These are phyloP conservation scores for Epistrophe grossulariae DNA, from an alignment of 2,888 invertebrate species.

Conservation along the genomic window DNA sequence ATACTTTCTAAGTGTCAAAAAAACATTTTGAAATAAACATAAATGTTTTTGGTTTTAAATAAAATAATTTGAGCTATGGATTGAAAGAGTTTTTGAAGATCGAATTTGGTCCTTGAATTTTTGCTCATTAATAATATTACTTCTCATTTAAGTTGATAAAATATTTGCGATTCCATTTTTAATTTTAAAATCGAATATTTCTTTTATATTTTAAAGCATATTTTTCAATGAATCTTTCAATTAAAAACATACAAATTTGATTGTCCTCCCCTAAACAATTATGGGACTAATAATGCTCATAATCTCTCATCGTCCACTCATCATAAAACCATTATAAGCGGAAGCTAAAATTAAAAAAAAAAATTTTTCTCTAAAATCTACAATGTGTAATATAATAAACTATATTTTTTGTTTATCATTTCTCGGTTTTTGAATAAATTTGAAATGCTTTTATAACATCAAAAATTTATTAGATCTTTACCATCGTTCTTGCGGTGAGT, in stretches of 20 bases:
- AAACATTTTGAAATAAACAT: no score
- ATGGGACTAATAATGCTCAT: conserved; percentile 3
- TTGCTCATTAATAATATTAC: no score
- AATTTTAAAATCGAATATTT: no score
- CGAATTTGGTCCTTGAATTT: no score
- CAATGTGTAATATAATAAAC: conserved; percentile 23
- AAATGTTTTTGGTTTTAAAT: no score
- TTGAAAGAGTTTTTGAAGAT: no score
- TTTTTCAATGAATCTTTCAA: neutral
- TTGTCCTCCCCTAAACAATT: neutral
- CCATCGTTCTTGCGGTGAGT: conserved; percentile 44
- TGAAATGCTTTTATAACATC: conserved; percentile 48
- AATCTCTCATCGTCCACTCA: conserved; percentile 43
- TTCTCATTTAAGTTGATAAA: no score
- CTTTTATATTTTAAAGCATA: no score
- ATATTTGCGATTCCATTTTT: no score
- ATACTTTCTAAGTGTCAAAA: no score
- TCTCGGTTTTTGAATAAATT: conserved; percentile 41
- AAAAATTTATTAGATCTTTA: conserved; percentile 46
- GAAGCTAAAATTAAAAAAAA: neutral
- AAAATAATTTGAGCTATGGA: no score
- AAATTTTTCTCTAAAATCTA: conserved; percentile 9
- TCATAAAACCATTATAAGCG: conserved; percentile 32
- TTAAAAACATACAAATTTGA: neutral
- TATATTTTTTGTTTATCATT: conserved; percentile 56